Base-by-base conservation (phyloP, 30 jellyfish, hydroid and myxozoan genomes). In the Pseudorhiza aurosa region DNA sequence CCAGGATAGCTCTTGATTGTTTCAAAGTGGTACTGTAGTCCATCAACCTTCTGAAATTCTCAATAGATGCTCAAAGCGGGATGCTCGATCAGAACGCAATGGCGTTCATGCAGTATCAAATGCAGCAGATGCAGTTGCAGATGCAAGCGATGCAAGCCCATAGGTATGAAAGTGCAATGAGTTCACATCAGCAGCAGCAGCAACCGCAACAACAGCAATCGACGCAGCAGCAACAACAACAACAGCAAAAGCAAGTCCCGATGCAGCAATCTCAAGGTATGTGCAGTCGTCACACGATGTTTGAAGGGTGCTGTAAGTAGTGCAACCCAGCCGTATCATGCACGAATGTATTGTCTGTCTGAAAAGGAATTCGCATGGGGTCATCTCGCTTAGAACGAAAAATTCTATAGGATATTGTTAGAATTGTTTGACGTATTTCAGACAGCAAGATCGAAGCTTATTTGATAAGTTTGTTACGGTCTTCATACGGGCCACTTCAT, bases 41-140 rank as follows among this genome's bases (percentile, higher is more conserved):
- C 63, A 12, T 4, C 63, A 15, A 49, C n/a, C 6, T 5, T 5
- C 4, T 4, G 28, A 49, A 2, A 60, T 26, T 29, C 46, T 26
- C 51, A 1, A 1, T 27, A 69, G 83, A 44, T 69, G 10, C 22
- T 2, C 83, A 69, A 28, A 25, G 47, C 17, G 35, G 37, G 21
- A 11, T 4, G 43, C 30, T 25, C 58, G 53, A 72, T 30, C 65
- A 37, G 32, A 72, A 12, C 59, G 45, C 28, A 42, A 72, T 72
- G 74, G 45, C 30, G 59, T 21, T 71, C 65, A 32, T 87, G 26
- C 85, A 77, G 84, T 91, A 87, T 50, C 96, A 87, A 68, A 83
- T 87, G 55, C 88, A 79, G 18, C 96, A 77, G 35, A 47, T 87
- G 69, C 96, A 87, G 58, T 10, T 28, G 42, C 94, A 77, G 70